phyloP scores from a whole-genome alignment of 2,113 vertebrate genomes.

The Actenoides lindsayi region DNA sequence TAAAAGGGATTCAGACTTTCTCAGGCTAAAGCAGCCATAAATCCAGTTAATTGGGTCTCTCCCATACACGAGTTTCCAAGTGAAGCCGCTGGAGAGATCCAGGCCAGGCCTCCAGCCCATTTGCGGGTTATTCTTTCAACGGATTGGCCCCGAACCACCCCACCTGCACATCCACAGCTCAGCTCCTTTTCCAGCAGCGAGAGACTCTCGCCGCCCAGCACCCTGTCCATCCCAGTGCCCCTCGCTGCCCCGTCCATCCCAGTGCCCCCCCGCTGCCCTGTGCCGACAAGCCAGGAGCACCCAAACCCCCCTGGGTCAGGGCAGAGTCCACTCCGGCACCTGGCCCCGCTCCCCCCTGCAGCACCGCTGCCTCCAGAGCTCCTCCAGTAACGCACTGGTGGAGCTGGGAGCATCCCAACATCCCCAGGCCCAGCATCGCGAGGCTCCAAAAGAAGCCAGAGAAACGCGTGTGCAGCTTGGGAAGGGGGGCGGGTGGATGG shows the following conservation, averaged over 20 bases:
- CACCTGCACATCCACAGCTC: constrained; percentile 8
- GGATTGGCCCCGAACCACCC: constrained; percentile 37
- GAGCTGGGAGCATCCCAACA: not conserved
- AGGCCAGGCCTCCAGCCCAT: constrained; percentile 35
- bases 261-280: not conserved
- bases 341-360: not conserved
- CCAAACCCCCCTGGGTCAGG: fast-evolving
- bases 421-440: fast-evolving
- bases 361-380: not conserved
- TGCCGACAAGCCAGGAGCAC: fast-evolving
- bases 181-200: not conserved
- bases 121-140: constrained; percentile 18
- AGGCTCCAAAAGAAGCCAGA: not conserved
- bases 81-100: constrained; percentile 16
- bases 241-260: not conserved
- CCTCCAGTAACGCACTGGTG: not conserved
- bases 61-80: constrained; percentile 58
- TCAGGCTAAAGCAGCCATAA: constrained; percentile 69
- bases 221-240: not conserved
- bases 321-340: not conserved
- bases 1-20: constrained; percentile 63
- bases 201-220: not conserved
- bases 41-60: constrained; percentile 69
- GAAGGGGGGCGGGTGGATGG: not conserved
- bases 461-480: not conserved